These are phyloP conservation scores for Tichodroma muraria DNA, from an alignment of 2,113 vertebrate species.

Conservation along the genomic window DNA sequence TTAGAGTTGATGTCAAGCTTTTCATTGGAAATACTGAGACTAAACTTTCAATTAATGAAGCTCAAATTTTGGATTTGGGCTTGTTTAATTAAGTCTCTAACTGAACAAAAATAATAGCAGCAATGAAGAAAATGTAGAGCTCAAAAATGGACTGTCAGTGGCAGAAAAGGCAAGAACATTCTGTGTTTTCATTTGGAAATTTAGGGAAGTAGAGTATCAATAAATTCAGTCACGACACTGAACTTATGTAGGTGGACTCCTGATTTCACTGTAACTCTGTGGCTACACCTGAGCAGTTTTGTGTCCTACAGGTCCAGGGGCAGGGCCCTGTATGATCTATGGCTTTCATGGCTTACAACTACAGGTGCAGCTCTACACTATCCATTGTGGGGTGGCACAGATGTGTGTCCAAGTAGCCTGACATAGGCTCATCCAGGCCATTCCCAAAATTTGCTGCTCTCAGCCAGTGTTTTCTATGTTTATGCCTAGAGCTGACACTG, in stretches of 20 bases:
- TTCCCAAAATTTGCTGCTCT: background rate
- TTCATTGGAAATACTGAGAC: conserved; percentile 47
- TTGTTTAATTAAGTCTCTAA: conserved; percentile 54
- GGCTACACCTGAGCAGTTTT: background rate
- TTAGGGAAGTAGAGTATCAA: background rate
- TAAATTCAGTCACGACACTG: background rate
- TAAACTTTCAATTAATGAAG: conserved; percentile 58
- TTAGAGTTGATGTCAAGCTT: conserved; percentile 27
- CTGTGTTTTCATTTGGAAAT: background rate
- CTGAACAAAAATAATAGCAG: conserved; percentile 9
- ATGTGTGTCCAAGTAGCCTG: background rate
- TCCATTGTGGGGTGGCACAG: background rate
- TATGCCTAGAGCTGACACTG: background rate
- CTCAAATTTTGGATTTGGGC: background rate
- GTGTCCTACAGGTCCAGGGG: background rate
- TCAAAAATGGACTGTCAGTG: background rate
- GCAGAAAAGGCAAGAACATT: background rate
- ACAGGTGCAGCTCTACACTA: background rate
- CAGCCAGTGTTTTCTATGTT: background rate
- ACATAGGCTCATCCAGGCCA: background rate
- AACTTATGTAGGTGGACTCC: background rate
- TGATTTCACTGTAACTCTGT: background rate
- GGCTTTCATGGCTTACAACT: background rate
- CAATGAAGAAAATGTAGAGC: conserved; percentile 32
- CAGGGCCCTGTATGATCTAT: background rate